A percentile compares a stretch with the other conserved stretches of the same genome.
Evolutionary conservation across 2,888 invertebrate species (phyloP).

Genomic region (Lycophotia porphyrea): DNA sequence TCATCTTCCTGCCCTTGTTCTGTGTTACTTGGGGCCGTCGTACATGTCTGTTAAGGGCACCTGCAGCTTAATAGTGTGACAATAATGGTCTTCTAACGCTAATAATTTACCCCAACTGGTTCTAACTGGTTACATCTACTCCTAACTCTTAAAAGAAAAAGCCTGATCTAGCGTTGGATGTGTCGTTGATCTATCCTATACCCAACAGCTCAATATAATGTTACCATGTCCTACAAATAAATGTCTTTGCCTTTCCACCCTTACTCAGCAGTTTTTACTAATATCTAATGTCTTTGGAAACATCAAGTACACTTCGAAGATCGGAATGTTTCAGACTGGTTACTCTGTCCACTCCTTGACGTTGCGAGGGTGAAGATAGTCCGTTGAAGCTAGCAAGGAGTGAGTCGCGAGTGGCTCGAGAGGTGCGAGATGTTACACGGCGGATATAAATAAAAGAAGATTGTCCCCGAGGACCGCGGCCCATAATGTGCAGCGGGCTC

Average conservation of each 20-base stretch:
- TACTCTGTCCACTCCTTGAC: slow-evolving; percentile 15
- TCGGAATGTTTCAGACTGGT: slow-evolving; percentile 31
- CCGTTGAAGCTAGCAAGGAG: slow-evolving; percentile 59
- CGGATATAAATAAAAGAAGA: slow-evolving; percentile 87
- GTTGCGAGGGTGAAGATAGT: slow-evolving; percentile 49
- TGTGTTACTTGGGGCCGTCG: no score
- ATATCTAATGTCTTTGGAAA: slow-evolving; percentile 13
- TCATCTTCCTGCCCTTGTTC: no score
- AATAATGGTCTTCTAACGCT: background rate
- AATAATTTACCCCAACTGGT: background rate
- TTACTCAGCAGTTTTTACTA: background rate
- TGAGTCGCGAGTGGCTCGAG: slow-evolving; percentile 67
- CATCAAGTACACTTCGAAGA: slow-evolving; percentile 13
- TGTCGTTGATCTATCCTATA: background rate
- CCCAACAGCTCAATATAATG: background rate
- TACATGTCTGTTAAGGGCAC: background rate
- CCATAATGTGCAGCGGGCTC: slow-evolving; percentile 79
- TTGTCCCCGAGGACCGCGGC: slow-evolving; percentile 81
- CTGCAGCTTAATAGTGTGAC: background rate
- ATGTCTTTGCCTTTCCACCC: background rate
- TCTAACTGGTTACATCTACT: background rate
- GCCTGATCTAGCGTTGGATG: background rate
- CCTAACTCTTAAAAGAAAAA: background rate
- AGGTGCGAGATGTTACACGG: slow-evolving; percentile 83
- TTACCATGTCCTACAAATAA: background rate